Evolutionary conservation across 2,888 invertebrate genomes (phyloP).

Genomic region (Actias luna): DNA sequence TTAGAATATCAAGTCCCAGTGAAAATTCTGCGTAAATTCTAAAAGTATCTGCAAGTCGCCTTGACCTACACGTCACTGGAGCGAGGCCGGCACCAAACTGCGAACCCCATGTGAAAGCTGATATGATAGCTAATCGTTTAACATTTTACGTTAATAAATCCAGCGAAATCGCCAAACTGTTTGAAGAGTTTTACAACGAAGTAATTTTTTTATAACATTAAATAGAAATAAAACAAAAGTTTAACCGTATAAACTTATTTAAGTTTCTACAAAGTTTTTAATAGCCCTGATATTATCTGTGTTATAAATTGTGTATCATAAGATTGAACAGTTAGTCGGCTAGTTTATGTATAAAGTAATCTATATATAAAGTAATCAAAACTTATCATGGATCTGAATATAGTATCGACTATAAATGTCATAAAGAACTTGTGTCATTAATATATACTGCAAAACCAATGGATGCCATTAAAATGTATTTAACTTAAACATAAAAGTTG

Average conservation of each 20-base stretch:
- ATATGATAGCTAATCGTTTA: background rate
- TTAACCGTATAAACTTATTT: too few relatives aligned
- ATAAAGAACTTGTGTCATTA: too few relatives aligned
- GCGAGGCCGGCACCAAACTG: background rate
- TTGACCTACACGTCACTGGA: background rate
- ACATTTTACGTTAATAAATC: background rate
- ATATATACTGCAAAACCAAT: background rate
- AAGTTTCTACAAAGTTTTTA: too few relatives aligned
- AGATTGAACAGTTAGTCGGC: too few relatives aligned
- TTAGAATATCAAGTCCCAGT: background rate
- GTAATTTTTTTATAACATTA: background rate
- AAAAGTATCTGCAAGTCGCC: background rate
- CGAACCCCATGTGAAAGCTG: background rate
- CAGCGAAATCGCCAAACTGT: background rate
- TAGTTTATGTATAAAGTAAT: too few relatives aligned
- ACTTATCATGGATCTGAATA: too few relatives aligned
- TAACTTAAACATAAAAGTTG: background rate
- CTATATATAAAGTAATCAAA: too few relatives aligned
- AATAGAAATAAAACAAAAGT: background rate
- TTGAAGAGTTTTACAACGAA: background rate
- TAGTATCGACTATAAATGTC: too few relatives aligned
- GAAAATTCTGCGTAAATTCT: background rate
- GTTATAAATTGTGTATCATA: background rate
- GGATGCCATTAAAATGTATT: background rate
- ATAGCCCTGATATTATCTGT: background rate